Evolutionary conservation across 2,113 vertebrate species (phyloP).

Genomic region (Crotalus viridis): DNA sequence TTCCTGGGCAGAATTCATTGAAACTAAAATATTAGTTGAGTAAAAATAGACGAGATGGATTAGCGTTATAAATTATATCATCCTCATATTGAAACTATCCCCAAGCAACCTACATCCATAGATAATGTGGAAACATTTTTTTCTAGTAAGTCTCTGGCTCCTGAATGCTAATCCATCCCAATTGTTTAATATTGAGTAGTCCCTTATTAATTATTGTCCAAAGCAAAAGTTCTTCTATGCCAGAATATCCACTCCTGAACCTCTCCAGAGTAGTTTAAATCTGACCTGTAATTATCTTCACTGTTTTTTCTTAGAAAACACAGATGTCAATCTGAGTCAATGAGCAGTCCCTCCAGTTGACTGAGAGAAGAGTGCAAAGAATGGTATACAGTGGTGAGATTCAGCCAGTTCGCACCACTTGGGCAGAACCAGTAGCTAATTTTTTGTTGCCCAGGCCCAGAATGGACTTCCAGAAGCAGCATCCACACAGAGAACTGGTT

Average conservation of each 20-base stretch:
- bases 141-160: neutral
- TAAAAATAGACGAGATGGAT: neutral
- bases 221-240: neutral
- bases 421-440: no score
- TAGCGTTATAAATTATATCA: neutral
- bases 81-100: neutral
- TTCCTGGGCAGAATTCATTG: neutral
- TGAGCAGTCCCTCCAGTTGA: neutral
- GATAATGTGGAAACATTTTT: no score
- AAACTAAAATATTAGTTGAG: neutral
- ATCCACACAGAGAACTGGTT: no score
- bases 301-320: neutral
- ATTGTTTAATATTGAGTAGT: neutral
- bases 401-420: no score
- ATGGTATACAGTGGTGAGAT: neutral
- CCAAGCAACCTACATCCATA: neutral
- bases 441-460: no score
- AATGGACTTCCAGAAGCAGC: no score
- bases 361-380: neutral
- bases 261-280: neutral
- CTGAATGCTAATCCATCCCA: neutral
- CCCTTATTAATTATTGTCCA: neutral
- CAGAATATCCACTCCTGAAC: neutral
- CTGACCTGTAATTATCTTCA: neutral
- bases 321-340: neutral